Percentiles rank a stretch among this genome's conserved stretches.
These are phyloP conservation scores for Schizotus pectinicornis DNA, from an alignment of 2,888 invertebrate species.

Conservation along the genomic window DNA sequence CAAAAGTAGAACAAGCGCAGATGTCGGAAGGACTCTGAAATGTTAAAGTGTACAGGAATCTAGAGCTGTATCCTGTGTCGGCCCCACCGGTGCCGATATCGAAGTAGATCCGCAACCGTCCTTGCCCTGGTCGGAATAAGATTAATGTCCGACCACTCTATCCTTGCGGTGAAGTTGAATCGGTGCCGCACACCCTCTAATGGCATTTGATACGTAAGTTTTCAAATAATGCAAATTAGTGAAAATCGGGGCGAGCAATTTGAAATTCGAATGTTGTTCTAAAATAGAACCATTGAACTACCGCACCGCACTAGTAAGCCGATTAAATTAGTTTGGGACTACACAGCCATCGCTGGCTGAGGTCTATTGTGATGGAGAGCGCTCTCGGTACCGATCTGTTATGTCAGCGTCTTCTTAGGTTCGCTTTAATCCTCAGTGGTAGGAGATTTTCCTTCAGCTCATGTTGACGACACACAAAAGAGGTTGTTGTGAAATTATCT, in stretches of 20 bases:
- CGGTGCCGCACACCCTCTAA: neutral
- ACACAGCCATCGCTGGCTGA: conserved; percentile 27
- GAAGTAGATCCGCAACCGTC: neutral
- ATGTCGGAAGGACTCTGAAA: too few species aligned
- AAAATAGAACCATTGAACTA: conserved; percentile 27
- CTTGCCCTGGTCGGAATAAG: neutral
- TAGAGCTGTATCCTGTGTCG: neutral
- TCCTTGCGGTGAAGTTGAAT: neutral
- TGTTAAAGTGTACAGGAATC: neutral
- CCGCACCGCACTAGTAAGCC: conserved; percentile 31
- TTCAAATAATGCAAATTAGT: conserved; percentile 27
- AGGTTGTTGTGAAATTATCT: conserved; percentile 43
- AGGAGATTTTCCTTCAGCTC: conserved; percentile 36
- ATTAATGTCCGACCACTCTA: neutral
- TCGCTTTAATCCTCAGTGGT: conserved; percentile 38
- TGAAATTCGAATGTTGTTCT: conserved; percentile 32
- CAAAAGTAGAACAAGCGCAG: too few species aligned
- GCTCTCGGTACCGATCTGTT: conserved; percentile 38
- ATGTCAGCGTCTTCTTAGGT: conserved; percentile 42
- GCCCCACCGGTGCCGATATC: neutral
- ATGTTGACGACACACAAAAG: conserved; percentile 41
- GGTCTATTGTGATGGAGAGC: conserved; percentile 39
- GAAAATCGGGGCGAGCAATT: conserved; percentile 27
- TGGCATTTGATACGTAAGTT: conserved; percentile 20
- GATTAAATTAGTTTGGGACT: conserved; percentile 38